phyloP scores from a whole-genome alignment of 2,888 invertebrate species.

The Ephialtes manifestator region DNA sequence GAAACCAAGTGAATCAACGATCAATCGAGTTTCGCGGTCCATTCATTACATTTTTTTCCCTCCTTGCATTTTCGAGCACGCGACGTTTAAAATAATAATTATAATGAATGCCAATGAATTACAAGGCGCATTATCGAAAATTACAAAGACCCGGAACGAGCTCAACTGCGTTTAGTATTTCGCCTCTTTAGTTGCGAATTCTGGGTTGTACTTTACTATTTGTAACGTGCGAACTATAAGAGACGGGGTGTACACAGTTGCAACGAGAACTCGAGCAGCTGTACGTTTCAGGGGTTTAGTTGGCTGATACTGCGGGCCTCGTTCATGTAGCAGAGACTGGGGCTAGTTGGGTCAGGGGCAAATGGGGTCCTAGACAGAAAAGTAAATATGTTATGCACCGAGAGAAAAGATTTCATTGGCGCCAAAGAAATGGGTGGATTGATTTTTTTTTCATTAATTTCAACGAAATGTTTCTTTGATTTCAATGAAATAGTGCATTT shows the following conservation, averaged over 20 bases:
- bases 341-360: too few species aligned
- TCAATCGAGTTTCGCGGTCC: slow-evolving; percentile 19
- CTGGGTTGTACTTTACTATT: neutral
- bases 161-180: slow-evolving; percentile 47
- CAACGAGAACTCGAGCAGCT: slow-evolving; percentile 46
- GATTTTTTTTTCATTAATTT: too few species aligned
- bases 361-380: too few species aligned
- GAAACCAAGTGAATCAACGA: slow-evolving; percentile 26
- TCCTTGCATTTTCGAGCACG: slow-evolving; percentile 21
- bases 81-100: slow-evolving; percentile 50
- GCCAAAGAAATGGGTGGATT: too few species aligned
- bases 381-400: too few species aligned
- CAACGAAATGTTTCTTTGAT: too few species aligned
- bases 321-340: neutral
- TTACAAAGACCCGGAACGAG: slow-evolving; percentile 33
- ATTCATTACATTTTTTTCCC: slow-evolving; percentile 32
- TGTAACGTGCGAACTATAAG: neutral
- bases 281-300: slow-evolving; percentile 23
- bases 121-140: slow-evolving; percentile 47
- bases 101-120: slow-evolving; percentile 57
- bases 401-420: too few species aligned
- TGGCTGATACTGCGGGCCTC: slow-evolving; percentile 2
- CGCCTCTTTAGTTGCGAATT: slow-evolving; percentile 27
- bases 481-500: too few species aligned
- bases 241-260: slow-evolving; percentile 26